phyloP scores from a whole-genome alignment of 1,140 invertebrate genomes.

The Tetramorium simillimum region DNA sequence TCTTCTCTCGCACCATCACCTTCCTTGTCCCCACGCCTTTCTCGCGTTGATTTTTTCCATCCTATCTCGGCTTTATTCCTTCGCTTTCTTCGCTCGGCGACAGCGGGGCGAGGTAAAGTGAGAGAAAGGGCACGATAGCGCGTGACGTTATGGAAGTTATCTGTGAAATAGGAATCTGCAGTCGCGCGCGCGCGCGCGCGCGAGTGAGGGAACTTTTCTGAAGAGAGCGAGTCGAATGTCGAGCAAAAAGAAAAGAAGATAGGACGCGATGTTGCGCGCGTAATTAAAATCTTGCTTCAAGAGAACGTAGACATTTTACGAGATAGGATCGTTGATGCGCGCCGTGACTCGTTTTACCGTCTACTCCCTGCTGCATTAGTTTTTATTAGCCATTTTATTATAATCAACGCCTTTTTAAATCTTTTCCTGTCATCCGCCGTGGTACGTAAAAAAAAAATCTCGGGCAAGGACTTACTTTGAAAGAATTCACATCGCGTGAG shows the following conservation, averaged over 20 bases:
- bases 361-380: background rate
- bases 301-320: conserved; percentile 17
- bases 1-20: background rate
- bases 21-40: background rate
- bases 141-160: conserved; percentile 71
- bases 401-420: background rate
- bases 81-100: conserved; percentile 14
- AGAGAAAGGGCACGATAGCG: conserved; percentile 56
- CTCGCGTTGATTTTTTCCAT: conserved; percentile 32
- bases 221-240: conserved; percentile 23
- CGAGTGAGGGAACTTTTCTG: background rate
- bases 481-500: conserved; percentile 70
- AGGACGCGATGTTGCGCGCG: conserved; percentile 33
- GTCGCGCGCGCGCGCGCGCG: background rate
- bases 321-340: conserved; percentile 14
- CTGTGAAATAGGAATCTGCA: conserved; percentile 70
- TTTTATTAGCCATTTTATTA: conserved; percentile 38
- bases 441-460: background rate
- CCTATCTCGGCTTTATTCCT: conserved; percentile 28
- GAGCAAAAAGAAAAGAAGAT: background rate
- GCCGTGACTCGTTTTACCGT: conserved; percentile 5
- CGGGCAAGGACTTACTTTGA: conserved; percentile 61
- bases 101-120: conserved; percentile 9
- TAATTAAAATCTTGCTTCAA: conserved; percentile 57
- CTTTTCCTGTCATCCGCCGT: background rate